phyloP scores from a whole-genome alignment of 2,113 vertebrate genomes.

The Cacatua alba region DNA sequence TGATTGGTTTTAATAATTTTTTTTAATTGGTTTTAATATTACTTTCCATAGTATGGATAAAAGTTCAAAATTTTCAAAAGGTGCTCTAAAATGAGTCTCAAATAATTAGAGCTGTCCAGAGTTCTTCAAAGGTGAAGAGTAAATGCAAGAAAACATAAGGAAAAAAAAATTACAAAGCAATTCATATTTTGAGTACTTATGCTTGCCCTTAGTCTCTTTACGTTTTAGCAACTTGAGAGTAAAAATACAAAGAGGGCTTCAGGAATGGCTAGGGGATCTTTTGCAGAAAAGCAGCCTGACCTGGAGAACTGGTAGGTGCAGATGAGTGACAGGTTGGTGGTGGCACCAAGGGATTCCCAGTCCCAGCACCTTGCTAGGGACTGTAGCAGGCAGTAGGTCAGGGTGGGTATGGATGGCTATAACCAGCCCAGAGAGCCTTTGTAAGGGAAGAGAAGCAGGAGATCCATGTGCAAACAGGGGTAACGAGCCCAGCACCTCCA shows the following conservation, averaged over 20 bases:
- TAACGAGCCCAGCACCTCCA: background rate
- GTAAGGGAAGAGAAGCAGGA: background rate
- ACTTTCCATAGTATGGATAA: background rate
- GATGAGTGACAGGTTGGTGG: background rate
- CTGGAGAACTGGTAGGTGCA: background rate
- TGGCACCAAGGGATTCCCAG: background rate
- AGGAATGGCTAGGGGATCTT: background rate
- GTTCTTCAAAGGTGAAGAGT: background rate
- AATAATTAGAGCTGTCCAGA: background rate
- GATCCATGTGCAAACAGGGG: background rate
- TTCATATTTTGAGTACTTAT: background rate
- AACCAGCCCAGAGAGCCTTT: background rate
- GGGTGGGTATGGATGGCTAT: fast-evolving
- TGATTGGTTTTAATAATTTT: background rate
- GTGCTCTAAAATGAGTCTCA: background rate
- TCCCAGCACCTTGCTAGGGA: too few species aligned
- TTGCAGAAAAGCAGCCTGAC: background rate
- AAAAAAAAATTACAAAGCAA: background rate
- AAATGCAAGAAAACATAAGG: background rate
- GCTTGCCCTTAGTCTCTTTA: background rate
- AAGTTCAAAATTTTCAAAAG: background rate
- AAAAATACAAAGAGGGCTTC: background rate
- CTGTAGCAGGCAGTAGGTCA: background rate
- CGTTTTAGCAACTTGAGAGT: background rate
- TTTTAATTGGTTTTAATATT: background rate